phyloP scores from a whole-genome alignment of 2,113 vertebrate genomes.

The Chamaetylas fuelleborni region DNA sequence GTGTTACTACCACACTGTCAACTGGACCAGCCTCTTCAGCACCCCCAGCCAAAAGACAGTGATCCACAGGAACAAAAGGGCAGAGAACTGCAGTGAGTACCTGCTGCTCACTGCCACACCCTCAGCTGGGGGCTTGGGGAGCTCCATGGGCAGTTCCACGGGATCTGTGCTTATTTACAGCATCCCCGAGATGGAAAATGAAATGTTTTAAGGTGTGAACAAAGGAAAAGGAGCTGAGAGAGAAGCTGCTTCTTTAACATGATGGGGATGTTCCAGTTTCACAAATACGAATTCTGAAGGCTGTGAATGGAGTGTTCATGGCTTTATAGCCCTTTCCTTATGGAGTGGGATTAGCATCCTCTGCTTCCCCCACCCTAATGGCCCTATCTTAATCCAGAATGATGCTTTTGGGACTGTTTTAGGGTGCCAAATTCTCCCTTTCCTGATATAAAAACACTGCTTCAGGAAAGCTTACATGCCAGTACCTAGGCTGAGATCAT shows the following conservation, averaged over 20 bases:
- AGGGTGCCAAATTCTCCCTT: background rate
- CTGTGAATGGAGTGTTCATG: background rate
- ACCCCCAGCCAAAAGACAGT: constrained; percentile 86
- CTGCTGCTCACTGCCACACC: background rate
- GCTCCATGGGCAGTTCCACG: accelerated
- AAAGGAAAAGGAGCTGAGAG: background rate
- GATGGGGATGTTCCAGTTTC: background rate
- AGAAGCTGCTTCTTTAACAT: accelerated
- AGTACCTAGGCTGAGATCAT: background rate
- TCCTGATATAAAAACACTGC: background rate
- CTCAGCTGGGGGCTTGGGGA: background rate
- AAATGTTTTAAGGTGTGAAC: background rate
- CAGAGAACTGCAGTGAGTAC: constrained; percentile 92
- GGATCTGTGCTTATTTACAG: background rate
- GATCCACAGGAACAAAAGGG: constrained; percentile 88
- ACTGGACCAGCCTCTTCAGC: constrained; percentile 93
- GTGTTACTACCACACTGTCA: constrained; percentile 95
- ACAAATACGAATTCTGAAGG: background rate
- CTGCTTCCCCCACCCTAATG: background rate
- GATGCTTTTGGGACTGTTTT: background rate
- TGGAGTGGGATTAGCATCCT: background rate
- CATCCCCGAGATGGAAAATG: background rate
- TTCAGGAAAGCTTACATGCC: background rate
- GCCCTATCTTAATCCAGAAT: background rate
- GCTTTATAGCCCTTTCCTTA: background rate